These are phyloP conservation scores for Halichoeres trimaculatus DNA, from an alignment of 2,113 vertebrate genomes.

Conservation along the genomic window DNA sequence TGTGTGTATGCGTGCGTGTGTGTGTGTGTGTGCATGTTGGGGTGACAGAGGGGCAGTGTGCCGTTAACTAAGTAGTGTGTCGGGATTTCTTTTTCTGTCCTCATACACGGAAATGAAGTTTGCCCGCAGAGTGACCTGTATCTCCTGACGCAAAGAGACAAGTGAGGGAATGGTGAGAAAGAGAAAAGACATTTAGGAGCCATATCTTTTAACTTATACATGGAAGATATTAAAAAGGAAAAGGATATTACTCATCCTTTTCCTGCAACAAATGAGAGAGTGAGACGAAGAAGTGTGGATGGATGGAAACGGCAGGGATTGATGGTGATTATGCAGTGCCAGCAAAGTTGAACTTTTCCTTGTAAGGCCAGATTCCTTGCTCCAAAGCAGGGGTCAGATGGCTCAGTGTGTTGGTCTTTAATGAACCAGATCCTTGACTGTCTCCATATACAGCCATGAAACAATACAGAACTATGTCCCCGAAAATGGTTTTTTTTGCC, in stretches of 20 bases:
- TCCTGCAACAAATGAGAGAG: too few relatives aligned
- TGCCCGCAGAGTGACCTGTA: slow-evolving; percentile 65
- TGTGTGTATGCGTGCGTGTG: slow-evolving; percentile 3
- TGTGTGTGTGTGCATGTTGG: slow-evolving; percentile 37
- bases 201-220: slow-evolving; percentile 39
- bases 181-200: background rate
- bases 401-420: slow-evolving; percentile 37
- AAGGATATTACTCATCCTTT: too few relatives aligned
- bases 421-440: slow-evolving; percentile 40
- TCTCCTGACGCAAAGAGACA: slow-evolving; percentile 58
- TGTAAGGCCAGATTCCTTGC: slow-evolving; percentile 45
- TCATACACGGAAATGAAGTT: slow-evolving; percentile 77
- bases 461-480: background rate
- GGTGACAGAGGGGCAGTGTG: slow-evolving; percentile 55
- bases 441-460: slow-evolving; percentile 65
- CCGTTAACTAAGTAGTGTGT: slow-evolving; percentile 65
- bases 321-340: background rate
- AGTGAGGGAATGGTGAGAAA: background rate
- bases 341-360: slow-evolving; percentile 43
- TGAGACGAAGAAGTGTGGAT: background rate
- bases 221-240: background rate
- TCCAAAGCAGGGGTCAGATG: slow-evolving; percentile 36
- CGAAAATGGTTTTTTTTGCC: background rate
- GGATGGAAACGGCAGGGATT: background rate
- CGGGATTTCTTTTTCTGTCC: slow-evolving; percentile 77